These are phyloP conservation scores for Sinella curviseta DNA, from an alignment of 1,140 invertebrate species.

Conservation along the genomic window DNA sequence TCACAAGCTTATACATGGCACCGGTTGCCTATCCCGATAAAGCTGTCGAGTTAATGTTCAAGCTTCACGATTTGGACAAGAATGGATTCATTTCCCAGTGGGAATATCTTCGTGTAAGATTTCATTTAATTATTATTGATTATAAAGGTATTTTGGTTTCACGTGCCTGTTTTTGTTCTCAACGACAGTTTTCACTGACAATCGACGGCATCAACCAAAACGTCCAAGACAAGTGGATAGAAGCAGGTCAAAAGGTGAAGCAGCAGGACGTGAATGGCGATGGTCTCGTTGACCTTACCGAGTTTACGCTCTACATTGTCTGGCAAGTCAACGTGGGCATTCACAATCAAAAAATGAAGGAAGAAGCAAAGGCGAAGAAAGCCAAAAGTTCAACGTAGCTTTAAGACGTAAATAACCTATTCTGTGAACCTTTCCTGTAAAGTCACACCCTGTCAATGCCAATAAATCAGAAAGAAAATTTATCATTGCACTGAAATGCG, in stretches of 20 bases:
- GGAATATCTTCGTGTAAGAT: not conserved
- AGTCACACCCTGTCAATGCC: not conserved
- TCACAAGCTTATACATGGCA: not conserved
- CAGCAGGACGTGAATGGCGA: conserved; percentile 15
- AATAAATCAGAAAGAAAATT: no score
- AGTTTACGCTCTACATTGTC: conserved; percentile 1
- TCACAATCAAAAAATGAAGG: not conserved
- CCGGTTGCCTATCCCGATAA: conserved; percentile 4
- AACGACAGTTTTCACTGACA: not conserved
- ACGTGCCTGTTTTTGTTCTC: not conserved
- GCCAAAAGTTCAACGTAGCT: no score
- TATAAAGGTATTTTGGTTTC: not conserved
- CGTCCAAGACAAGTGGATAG: conserved; percentile 14
- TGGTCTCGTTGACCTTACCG: not conserved
- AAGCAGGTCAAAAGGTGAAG: not conserved
- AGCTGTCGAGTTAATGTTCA: conserved; percentile 7
- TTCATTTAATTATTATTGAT: not conserved
- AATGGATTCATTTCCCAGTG: conserved; percentile 14
- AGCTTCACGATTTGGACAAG: conserved; percentile 16
- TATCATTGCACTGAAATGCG: no score
- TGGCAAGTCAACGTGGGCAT: conserved; percentile 18
- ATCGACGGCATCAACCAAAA: conserved; percentile 20
- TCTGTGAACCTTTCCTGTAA: no score
- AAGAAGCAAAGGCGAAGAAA: not conserved
- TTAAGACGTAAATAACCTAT: no score